Conservation (phyloP, 2,888 invertebrate species). For the Eremobia ochroleuca region DNA sequence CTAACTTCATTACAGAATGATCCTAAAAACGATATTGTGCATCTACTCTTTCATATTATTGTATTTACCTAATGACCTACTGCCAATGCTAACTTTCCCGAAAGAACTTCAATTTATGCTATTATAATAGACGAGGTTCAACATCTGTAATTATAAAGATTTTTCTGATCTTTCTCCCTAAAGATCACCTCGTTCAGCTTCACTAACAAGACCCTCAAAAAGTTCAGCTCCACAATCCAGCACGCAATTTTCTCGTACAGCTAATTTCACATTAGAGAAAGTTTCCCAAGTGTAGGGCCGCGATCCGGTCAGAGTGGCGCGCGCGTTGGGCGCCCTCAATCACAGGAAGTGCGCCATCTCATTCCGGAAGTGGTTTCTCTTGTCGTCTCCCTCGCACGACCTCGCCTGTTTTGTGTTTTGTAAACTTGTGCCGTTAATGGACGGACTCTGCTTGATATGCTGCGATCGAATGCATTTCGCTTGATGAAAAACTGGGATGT, state of each 20-base stretch:
- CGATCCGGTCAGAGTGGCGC: constrained; percentile 67
- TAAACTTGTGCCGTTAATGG: constrained; percentile 85
- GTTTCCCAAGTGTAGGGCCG: constrained; percentile 64
- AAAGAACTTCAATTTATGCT: not conserved
- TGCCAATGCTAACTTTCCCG: not conserved
- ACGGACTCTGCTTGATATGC: constrained; percentile 81
- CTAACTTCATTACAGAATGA: not conserved
- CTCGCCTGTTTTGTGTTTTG: constrained; percentile 77
- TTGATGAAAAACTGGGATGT: constrained; percentile 76
- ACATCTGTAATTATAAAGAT: not conserved
- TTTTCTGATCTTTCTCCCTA: constrained; percentile 2
- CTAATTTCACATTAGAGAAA: constrained; percentile 71
- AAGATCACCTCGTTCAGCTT: constrained; percentile 25
- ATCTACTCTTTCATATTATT: not conserved
- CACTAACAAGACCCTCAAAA: constrained; percentile 46
- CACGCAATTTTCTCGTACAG: constrained; percentile 66
- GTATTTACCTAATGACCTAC: constrained; percentile 5
- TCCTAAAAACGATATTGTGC: not conserved
- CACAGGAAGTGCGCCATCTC: constrained; percentile 92
- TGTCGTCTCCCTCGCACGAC: constrained; percentile 83
- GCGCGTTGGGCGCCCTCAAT: constrained; percentile 84
- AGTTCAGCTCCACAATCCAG: constrained; percentile 40
- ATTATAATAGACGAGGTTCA: not conserved
- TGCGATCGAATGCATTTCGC: constrained; percentile 83
- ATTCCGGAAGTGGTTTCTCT: constrained; percentile 91